Conservation (phyloP, 2,888 invertebrate genomes). For the Ormyrus pomaceus region DNA sequence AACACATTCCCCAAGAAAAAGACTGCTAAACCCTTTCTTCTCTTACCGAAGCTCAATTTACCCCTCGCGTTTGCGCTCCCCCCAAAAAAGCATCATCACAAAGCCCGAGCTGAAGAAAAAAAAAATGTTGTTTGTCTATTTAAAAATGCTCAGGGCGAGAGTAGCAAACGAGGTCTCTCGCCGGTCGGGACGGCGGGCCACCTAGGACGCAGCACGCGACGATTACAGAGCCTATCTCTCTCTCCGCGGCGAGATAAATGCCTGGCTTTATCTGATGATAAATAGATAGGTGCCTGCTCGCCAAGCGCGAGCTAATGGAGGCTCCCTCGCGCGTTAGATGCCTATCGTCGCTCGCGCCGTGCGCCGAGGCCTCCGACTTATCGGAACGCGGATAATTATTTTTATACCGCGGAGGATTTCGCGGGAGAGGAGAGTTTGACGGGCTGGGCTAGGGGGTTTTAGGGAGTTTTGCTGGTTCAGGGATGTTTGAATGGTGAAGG, state of each 20-base stretch:
- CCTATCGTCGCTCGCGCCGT: slow-evolving; percentile 18
- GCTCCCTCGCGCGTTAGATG: slow-evolving; percentile 44
- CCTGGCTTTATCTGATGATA: slow-evolving; percentile 67
- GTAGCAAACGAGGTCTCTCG: slow-evolving; percentile 23
- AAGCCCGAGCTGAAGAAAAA: no score
- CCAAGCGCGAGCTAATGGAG: slow-evolving; percentile 66
- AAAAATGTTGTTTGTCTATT: not conserved
- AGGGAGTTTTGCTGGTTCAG: no score
- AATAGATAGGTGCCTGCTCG: slow-evolving; percentile 62
- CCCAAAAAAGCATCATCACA: no score
- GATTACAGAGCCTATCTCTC: slow-evolving; percentile 60
- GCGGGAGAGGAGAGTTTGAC: not conserved
- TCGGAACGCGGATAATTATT: slow-evolving; percentile 25
- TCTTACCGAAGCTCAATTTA: no score
- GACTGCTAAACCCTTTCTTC: no score
- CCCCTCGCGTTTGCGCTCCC: no score
- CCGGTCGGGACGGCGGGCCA: no score
- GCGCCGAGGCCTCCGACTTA: not conserved
- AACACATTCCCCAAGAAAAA: no score
- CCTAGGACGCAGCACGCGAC: slow-evolving; percentile 63
- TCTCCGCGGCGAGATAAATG: slow-evolving; percentile 67
- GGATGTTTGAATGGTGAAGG: no score
- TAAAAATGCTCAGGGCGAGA: not conserved
- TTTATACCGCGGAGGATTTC: not conserved
- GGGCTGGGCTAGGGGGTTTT: no score